phyloP scores from a whole-genome alignment of 2,113 vertebrate genomes.

The Cebidichthys violaceus region DNA sequence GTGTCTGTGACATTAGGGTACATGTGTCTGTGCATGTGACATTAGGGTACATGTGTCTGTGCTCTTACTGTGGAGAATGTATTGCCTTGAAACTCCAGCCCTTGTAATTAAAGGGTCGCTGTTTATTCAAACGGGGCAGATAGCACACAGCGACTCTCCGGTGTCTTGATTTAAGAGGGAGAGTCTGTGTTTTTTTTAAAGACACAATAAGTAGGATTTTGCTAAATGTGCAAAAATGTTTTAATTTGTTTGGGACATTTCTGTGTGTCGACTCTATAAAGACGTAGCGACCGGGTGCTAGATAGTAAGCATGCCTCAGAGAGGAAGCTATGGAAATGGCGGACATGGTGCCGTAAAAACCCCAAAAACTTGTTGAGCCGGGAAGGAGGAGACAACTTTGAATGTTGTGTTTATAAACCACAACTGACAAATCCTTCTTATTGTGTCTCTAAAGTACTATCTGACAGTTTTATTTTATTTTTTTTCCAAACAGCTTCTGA shows the following conservation, averaged over 20 bases:
- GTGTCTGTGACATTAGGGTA: conserved; percentile 18
- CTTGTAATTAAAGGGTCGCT: conserved; percentile 66
- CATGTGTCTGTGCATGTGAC: not conserved
- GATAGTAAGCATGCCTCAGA: not conserved
- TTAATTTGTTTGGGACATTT: not conserved
- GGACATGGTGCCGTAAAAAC: not conserved
- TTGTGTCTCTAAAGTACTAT: conserved; percentile 12
- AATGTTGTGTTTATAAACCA: not conserved
- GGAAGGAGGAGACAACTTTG: not conserved
- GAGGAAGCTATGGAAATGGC: not conserved
- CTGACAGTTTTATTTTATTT: conserved; percentile 39
- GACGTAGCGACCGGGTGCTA: not conserved
- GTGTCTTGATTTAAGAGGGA: conserved; percentile 51
- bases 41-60: conserved; percentile 18
- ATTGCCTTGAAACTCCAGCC: conserved; percentile 41
- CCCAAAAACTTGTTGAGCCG: not conserved
- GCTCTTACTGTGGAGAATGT: conserved; percentile 25
- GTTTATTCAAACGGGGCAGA: conserved; percentile 48
- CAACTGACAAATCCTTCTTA: not conserved
- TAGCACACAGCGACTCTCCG: conserved; percentile 38
- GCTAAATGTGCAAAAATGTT: not conserved
- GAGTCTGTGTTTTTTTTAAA: conserved; percentile 6
- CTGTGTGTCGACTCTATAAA: not conserved
- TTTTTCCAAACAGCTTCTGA: conserved; percentile 37
- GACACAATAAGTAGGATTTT: not conserved